These are phyloP conservation scores for Enteromius radiatus DNA, from an alignment of 2,797 vertebrate genomes.

Conservation along the genomic window DNA sequence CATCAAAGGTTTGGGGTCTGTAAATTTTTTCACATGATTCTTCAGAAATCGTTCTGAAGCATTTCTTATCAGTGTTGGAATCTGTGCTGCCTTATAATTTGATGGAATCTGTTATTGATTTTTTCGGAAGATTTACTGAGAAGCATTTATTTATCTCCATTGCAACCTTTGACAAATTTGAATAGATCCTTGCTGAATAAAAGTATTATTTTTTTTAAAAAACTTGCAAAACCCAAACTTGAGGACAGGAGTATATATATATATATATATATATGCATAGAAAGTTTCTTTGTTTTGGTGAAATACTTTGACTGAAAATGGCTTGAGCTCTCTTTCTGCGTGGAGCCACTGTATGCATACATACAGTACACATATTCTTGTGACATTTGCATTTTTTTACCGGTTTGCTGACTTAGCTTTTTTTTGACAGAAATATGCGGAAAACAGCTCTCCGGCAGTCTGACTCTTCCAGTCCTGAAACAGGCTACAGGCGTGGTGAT, in stretches of 20 bases:
- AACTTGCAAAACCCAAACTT: neutral
- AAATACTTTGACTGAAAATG: neutral
- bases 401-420: slow-evolving; percentile 27
- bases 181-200: neutral
- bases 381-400: neutral
- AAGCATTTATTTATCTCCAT: neutral
- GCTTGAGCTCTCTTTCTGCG: neutral
- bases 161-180: neutral
- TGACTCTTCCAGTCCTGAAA: slow-evolving; percentile 84
- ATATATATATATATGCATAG: neutral
- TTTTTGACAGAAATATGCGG: slow-evolving; percentile 78
- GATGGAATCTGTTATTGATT: neutral
- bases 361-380: neutral
- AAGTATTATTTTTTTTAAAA: neutral
- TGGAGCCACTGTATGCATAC: neutral
- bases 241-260: neutral
- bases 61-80: neutral
- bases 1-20: neutral
- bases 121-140: neutral
- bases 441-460: slow-evolving; percentile 82
- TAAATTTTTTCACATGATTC: neutral
- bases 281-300: neutral
- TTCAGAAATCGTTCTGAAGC: neutral
- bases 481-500: slow-evolving; percentile 80
- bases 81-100: neutral